Evolutionary conservation across 2,888 invertebrate genomes (phyloP).

Genomic region (Dinocampus coccinellae): DNA sequence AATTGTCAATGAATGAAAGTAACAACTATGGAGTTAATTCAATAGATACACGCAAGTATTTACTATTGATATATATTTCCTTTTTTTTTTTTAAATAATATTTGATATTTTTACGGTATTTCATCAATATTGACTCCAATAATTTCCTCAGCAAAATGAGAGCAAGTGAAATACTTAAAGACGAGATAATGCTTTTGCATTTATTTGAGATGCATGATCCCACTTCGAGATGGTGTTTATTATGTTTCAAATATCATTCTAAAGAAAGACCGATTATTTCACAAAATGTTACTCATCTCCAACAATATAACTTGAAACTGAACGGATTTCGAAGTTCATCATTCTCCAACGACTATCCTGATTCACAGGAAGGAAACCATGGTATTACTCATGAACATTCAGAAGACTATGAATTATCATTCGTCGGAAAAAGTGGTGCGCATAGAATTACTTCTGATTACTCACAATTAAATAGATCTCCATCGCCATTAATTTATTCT

Average conservation of each 20-base stretch:
- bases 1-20: slow-evolving; percentile 50
- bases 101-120: not conserved
- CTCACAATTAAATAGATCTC: not conserved
- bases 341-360: not conserved
- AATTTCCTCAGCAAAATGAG: slow-evolving; percentile 44
- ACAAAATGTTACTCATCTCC: not conserved
- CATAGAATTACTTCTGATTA: not conserved
- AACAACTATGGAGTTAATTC: slow-evolving; percentile 49
- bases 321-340: slow-evolving; percentile 22
- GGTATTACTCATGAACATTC: not conserved
- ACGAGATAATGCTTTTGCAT: slow-evolving; percentile 75
- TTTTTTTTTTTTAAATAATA: slow-evolving; percentile 11
- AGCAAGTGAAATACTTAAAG: slow-evolving; percentile 65
- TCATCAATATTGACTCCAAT: not conserved
- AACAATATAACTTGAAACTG: not conserved
- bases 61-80: slow-evolving; percentile 15
- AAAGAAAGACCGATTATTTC: slow-evolving; percentile 46
- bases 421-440: not conserved
- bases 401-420: not conserved
- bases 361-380: not conserved
- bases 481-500: not conserved
- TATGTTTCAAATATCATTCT: slow-evolving; percentile 56
- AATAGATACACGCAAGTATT: slow-evolving; percentile 54
- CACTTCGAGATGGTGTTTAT: slow-evolving; percentile 59
- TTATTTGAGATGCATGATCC: slow-evolving; percentile 71